phyloP scores from a whole-genome alignment of 1,140 invertebrate genomes.

The Tetragonula clypearis region DNA sequence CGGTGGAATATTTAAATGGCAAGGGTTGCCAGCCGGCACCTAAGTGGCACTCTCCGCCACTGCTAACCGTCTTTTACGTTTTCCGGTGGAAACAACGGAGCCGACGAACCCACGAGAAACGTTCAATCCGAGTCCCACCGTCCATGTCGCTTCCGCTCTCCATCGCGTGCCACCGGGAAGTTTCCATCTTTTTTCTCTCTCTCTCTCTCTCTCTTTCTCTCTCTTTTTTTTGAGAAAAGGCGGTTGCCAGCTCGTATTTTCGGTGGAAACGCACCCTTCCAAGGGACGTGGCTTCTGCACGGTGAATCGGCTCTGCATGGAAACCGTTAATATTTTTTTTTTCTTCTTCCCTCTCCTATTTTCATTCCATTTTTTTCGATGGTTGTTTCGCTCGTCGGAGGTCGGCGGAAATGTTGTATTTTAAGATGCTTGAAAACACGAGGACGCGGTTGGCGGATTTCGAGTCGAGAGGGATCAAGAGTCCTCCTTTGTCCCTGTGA shows the following conservation, averaged over 20 bases:
- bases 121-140: conserved; percentile 45
- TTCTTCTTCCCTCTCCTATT: too few species aligned
- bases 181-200: conserved; percentile 38
- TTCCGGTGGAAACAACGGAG: conserved; percentile 65
- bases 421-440: conserved; percentile 22
- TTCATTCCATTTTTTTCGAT: not conserved
- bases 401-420: not conserved
- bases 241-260: conserved; percentile 13
- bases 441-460: not conserved
- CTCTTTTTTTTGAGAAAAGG: conserved; percentile 13
- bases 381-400: not conserved
- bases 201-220: too few species aligned
- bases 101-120: conserved; percentile 16
- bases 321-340: conserved; percentile 6
- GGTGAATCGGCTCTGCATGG: conserved; percentile 5
- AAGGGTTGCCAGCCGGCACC: conserved; percentile 64
- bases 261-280: conserved; percentile 30
- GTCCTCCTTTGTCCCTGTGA: not conserved
- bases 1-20: conserved; percentile 66
- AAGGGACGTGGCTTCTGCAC: not conserved
- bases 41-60: conserved; percentile 67
- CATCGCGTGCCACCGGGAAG: conserved; percentile 53
- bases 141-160: conserved; percentile 38
- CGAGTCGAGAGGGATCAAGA: conserved; percentile 7
- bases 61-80: conserved; percentile 68